These are phyloP conservation scores for Dendronephthya gigantea DNA, from an alignment of 64 coral and sea anemone genomes.

Conservation along the genomic window DNA sequence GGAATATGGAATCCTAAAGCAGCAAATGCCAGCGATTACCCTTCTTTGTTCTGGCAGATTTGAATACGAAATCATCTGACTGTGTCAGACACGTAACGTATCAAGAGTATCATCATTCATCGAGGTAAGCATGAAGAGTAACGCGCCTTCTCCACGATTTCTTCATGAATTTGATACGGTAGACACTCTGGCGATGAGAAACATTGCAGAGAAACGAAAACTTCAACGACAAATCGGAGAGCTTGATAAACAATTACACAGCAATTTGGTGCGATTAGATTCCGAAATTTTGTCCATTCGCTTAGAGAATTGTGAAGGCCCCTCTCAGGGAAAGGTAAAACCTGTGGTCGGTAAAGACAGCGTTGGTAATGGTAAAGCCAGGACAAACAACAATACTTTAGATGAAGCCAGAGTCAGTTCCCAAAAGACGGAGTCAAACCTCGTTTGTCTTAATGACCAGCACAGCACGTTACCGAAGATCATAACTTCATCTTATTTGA, in stretches of 20 bases:
- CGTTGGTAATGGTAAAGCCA: background rate
- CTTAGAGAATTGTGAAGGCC: background rate
- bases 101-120: background rate
- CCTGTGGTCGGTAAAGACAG: background rate
- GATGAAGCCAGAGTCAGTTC: background rate
- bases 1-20: no score
- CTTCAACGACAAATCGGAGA: background rate
- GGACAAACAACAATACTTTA: background rate
- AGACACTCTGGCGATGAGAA: background rate
- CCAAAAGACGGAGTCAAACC: background rate
- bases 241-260: background rate
- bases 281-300: constrained; percentile 2
- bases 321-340: background rate
- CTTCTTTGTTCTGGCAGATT: no score
- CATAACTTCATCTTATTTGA: background rate
- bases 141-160: background rate
- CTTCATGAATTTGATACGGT: constrained; percentile 4
- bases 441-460: background rate
- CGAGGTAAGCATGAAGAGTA: background rate
- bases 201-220: background rate
- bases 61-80: no score
- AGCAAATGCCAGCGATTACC: no score
- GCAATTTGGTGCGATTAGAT: background rate
- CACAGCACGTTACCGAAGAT: background rate
- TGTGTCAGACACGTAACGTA: no score